phyloP scores from a whole-genome alignment of 2,888 invertebrate genomes.

The Phalera bucephala region DNA sequence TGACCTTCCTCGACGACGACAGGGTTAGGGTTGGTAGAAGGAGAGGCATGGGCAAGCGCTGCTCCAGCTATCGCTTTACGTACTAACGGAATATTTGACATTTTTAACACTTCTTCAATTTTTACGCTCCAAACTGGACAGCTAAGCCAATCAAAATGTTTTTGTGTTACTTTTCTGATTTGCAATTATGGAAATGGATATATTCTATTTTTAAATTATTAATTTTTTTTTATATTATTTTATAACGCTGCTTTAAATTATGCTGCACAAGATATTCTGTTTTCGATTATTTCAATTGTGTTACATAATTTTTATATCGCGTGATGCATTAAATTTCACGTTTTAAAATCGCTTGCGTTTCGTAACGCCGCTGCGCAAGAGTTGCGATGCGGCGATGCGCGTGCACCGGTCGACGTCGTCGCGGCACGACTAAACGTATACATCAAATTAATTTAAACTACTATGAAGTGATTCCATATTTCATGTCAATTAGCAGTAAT shows the following conservation, averaged over 20 bases:
- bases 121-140: too few relatives aligned
- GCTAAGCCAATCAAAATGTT: too few relatives aligned
- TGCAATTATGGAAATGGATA: too few relatives aligned
- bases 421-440: constrained; percentile 32
- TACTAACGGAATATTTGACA: constrained; percentile 67
- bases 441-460: neutral
- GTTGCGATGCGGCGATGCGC: constrained; percentile 38
- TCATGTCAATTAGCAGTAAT: neutral
- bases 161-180: too few relatives aligned
- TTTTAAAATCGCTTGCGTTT: constrained; percentile 1
- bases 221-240: too few relatives aligned
- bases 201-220: too few relatives aligned
- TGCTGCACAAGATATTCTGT: too few relatives aligned
- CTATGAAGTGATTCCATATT: neutral
- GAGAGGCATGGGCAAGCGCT: constrained; percentile 50
- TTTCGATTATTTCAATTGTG: too few relatives aligned
- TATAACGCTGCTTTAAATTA: too few relatives aligned
- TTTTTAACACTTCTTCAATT: constrained; percentile 38
- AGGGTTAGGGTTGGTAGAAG: constrained; percentile 37
- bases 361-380: constrained; percentile 37
- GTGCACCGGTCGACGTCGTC: constrained; percentile 34
- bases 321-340: too few relatives aligned
- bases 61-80: constrained; percentile 70
- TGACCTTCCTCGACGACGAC: constrained; percentile 42
- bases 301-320: constrained; percentile 4